Conservation (phyloP, 2,888 invertebrate species). For the Dendrolimus houi region DNA sequence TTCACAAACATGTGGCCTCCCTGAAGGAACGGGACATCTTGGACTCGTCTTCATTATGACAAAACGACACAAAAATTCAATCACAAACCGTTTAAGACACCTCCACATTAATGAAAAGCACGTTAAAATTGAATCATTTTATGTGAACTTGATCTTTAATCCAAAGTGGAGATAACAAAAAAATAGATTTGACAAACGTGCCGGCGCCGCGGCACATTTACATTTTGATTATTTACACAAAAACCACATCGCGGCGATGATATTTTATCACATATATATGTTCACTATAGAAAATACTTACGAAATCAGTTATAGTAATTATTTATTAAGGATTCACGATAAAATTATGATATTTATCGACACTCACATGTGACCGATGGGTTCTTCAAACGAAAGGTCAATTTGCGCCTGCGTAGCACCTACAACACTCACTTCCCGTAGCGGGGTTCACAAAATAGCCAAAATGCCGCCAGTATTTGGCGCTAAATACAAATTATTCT, state of each 20-base stretch:
- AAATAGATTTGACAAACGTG: slow-evolving; percentile 69
- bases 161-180: slow-evolving; percentile 40
- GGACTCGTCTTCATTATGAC: slow-evolving; percentile 39
- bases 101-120: slow-evolving; percentile 32
- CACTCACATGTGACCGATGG: slow-evolving; percentile 95
- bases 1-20: slow-evolving; percentile 64
- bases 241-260: slow-evolving; percentile 49
- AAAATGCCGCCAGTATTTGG: slow-evolving; percentile 43
- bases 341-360: slow-evolving; percentile 76
- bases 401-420: slow-evolving; percentile 83
- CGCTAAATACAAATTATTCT: slow-evolving; percentile 44
- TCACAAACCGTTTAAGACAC: slow-evolving; percentile 31
- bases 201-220: slow-evolving; percentile 60
- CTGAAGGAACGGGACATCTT: slow-evolving; percentile 49
- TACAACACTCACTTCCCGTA: slow-evolving; percentile 74
- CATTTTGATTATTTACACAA: slow-evolving; percentile 59
- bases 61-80: slow-evolving; percentile 34
- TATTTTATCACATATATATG: slow-evolving; percentile 53
- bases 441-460: slow-evolving; percentile 70
- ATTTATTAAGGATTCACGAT: slow-evolving; percentile 61
- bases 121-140: slow-evolving; percentile 18
- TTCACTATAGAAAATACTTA: slow-evolving; percentile 70
- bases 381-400: slow-evolving; percentile 90
- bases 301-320: slow-evolving; percentile 61
- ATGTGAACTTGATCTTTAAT: slow-evolving; percentile 40